Base-by-base conservation (phyloP, 2,888 invertebrate species). In the Folsomia candida region DNA sequence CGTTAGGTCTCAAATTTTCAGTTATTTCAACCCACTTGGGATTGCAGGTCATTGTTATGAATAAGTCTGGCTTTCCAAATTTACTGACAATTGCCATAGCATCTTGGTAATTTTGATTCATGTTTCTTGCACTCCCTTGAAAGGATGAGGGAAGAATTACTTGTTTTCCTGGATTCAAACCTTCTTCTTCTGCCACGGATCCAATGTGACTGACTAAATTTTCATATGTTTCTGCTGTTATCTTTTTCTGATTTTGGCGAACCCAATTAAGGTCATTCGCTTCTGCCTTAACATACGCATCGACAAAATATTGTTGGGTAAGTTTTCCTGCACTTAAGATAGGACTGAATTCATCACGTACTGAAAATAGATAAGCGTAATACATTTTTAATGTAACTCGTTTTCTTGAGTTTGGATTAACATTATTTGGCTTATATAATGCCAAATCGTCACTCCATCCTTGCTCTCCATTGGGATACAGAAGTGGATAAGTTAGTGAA, bases 21-120 rank as follows among this genome's bases (percentile, higher is more conserved):
- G 57, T 62, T 20, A 84, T 83, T 79, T 84, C 83, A 22, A 66
- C 70, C 83, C 84, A 84, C 67, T 81, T 81, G 1, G 83, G 83
- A 79, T 84, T 84, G 73, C 83, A 83, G 1, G 84, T 84, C 75
- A 84, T 80, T n/a, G 84, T 84, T 4, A 84, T 76, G 75, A 84
- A 85, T n/a, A 83, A 76, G 76, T 83, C 81, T 25, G 84, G 83
- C 70, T 81, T 81, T n/a, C 85, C 84, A 81, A 76, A 82, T 71
- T 82, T 81, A 51, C 81, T 37, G 2, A 85, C 84, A 62, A 83
- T 82, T 14, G 83, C 78, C 83, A 85, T 84, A 0, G 83, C 82
- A 81, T 84, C 84, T 73, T 84, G 82, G 76, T 81, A 83, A 37
- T 81, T 78, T 78, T 84, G 81, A 29, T 80, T 73, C 81, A 82